Evolutionary conservation across 2,888 invertebrate genomes (phyloP), one percentile per base, ranked within the genome.

Genomic region (Augiades crinisus): DNA sequence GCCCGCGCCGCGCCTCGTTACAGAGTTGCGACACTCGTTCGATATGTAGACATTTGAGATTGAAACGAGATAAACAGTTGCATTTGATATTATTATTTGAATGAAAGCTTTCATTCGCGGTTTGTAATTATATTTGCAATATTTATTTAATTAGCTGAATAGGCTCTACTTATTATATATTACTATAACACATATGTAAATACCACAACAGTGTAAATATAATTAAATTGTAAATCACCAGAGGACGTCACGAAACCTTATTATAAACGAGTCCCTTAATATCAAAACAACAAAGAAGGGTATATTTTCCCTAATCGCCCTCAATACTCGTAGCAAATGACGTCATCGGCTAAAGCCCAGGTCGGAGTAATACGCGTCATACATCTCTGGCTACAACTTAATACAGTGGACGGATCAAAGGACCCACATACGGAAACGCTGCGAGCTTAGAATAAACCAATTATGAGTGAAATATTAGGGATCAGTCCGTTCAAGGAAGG

Each of bases 391-490:
- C 72, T 74, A 78, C 81, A 81, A 78, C 78, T 78, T 87, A 87
- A 88, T 89, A 86, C 85, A 87, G 72, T 79, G 78, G 71, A 65
- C 78, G 85, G 88, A 89, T 89, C 89, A 89, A 89, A 89, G 82
- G 77, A 70, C 66, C 72, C 77, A 81, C 81, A 84, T 75, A 85
- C 84, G 87, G 86, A 80, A 82, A 77, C 77, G 73, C 78, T 75
- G 74, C 70, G 62, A 86, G 88, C 88, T 87, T 87, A 87, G 89
- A 84, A 86, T 89, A 89, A 88, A 88, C 89, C 89, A 89, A 89
- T 89, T 89, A 89, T 87, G 86, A 87, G 85, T 84, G 88, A 89
- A 89, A 89, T 89, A 88, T 89, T 89, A 87, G 87, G 88, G 88
- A 89, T 88, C 87, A 86, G 80, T 70, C 71, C 74, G 71, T 67